Evolutionary conservation across 2,888 invertebrate genomes (phyloP), one percentile per base, ranked within the genome.

Genomic region (Arrhopalites spinosus): DNA sequence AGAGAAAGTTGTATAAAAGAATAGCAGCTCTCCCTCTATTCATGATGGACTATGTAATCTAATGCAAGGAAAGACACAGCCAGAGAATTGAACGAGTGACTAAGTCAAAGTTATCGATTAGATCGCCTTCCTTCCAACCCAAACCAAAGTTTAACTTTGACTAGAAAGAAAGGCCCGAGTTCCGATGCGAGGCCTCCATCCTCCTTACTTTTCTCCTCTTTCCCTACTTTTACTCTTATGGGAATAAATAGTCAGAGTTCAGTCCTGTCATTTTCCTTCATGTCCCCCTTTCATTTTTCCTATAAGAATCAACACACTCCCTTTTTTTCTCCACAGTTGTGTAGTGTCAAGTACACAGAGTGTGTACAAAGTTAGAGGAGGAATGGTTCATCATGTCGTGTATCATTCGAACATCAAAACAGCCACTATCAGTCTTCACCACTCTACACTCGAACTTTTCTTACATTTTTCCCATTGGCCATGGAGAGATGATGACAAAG

Each of bases 91-190:
- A 59, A 71, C 36, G 71, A 71, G 71, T 71, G 71, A 59, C 59
- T 71, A 53, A 71, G 71, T 71, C 71, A 71, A 71, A 71, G 36
- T 71, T 71, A 71, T 71, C 71, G 71, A 71, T 71, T 71, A 56
- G 71, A 71, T 71, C 59, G 59, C 71, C 36, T 71, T 59, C 71
- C 71, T 59, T 27, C 59, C 59, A 59, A 59, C 59, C 59, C 23
- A 59, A 69, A 69, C 69, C 69, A 69, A 69, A 69, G 45, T 69
- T 69, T 69, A 53, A 69, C 69, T 69, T 50, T 67, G 64, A 64
- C 64, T 67, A 50, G 2, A 50, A 15, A 50, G 50, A 50, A 50
- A 13, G 50, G 15, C 11, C 25, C 45, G n/a, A 53, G 69, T 53
- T 53, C 69, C 53, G 53, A 69, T 53, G 29, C 27, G 64, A 64